phyloP scores from a whole-genome alignment of 2,797 vertebrate genomes.

The Carduelis carduelis region DNA sequence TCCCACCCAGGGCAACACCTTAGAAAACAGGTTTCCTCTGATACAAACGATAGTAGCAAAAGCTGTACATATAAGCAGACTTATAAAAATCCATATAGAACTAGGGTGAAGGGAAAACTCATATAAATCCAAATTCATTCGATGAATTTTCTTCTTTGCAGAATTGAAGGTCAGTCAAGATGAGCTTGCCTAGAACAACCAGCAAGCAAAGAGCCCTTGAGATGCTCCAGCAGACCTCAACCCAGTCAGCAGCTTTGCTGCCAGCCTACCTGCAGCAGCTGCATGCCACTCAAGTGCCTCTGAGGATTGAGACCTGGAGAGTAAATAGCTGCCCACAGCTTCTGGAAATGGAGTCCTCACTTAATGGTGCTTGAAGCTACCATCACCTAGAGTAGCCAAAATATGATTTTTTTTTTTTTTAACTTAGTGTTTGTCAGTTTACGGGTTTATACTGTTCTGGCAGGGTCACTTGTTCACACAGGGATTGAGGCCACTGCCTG shows the following conservation, averaged over 20 bases:
- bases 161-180: accelerated
- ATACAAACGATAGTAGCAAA: background rate
- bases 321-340: background rate
- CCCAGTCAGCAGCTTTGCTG: background rate
- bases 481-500: background rate
- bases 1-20: background rate
- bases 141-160: background rate
- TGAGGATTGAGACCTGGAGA: background rate
- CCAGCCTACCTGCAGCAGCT: background rate
- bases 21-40: background rate
- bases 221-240: background rate
- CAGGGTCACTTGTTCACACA: background rate
- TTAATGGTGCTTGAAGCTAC: background rate
- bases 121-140: background rate
- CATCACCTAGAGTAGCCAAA: background rate
- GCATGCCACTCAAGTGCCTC: accelerated
- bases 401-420: background rate
- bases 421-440: background rate
- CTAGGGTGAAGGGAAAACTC: background rate
- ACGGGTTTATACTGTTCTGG: background rate
- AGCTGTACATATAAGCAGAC: background rate
- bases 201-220: background rate
- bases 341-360: background rate
- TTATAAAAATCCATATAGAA: background rate
- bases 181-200: background rate